Evolutionary conservation across 2,797 vertebrate genomes (phyloP), one percentile per base, ranked within the genome.

Genomic region (Enteromius afrohamiltoni): DNA sequence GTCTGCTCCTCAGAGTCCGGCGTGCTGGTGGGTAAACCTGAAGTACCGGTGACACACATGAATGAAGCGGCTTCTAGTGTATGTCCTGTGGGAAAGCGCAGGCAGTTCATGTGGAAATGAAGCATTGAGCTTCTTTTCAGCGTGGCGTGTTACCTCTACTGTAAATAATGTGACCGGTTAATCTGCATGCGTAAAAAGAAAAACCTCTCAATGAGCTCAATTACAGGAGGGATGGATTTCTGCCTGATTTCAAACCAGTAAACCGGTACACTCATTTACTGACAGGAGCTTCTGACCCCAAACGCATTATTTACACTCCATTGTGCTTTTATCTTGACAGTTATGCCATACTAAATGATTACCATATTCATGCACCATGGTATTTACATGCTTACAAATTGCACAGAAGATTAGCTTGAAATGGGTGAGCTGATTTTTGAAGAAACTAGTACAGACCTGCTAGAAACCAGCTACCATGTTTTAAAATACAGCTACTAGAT

Each of bases 71-170:
- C 87, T 83, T 86, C 88, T 88, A 89, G 84, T 85, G 87, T 77
- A 77, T 60, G 75, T 88, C 90, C 85, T 85, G 83, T 81, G 86
- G 89, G 83, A 87, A 84, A 78, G 85, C 34, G 23, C 31, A 37
- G 80, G 83, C 89, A 85, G 85, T 87, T 87, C 85, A 84, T 89
- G 87, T 87, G 90, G 88, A 91, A 90, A 89, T 88, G 49, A 91
- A 89, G 78, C 85, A 75, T 79, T 65, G 26, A 77, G 76, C 70
- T 65, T 47, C 53, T 82, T 86, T 86, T 78, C 79, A 81, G 55
- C 23, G 19, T 45, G 65, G 19, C 16, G 77, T 80, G 88, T 85
- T 87, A 83, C 42, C 79, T 87, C 79, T 68, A 79, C 86, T 87
- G 88, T 87, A 83, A 87, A 88, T 88, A 88, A 87, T 86, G 77